Percentiles rank a stretch among this genome's conserved stretches.
phyloP scores from a whole-genome alignment of 2,113 vertebrate species.

The Enhydra lutris region DNA sequence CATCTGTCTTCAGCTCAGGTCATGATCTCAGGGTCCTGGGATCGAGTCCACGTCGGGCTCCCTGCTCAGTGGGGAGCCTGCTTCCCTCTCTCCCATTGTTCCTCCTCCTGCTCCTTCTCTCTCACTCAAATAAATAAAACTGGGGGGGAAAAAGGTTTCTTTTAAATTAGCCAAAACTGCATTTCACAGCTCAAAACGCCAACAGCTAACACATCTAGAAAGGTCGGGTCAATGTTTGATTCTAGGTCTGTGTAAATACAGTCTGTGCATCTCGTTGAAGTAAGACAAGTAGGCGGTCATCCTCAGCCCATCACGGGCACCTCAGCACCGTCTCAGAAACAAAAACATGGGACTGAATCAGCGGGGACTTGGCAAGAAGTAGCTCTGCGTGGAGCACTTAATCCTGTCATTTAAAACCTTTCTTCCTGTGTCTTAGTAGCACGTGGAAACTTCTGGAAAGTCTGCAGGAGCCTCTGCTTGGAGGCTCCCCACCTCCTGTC shows the following conservation, averaged over 20 bases:
- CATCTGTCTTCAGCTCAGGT: background rate
- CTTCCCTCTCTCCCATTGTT: background rate
- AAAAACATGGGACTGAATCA: background rate
- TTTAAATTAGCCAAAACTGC: background rate
- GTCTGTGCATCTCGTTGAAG: background rate
- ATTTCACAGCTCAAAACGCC: background rate
- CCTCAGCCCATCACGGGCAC: background rate
- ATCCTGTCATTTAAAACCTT: background rate
- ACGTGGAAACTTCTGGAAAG: background rate
- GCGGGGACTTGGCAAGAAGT: background rate
- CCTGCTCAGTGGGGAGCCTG: background rate
- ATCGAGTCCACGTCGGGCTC: background rate
- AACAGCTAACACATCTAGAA: background rate
- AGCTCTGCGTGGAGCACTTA: background rate
- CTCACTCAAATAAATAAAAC: background rate
- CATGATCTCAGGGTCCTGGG: background rate
- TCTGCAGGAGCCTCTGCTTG: background rate
- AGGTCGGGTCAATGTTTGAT: background rate
- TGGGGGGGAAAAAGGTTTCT: background rate
- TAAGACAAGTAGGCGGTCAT: background rate
- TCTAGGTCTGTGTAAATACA: background rate
- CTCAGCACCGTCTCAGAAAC: background rate
- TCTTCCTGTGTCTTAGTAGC: background rate
- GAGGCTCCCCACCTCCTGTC: background rate
- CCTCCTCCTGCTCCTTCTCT: too few species aligned